Evolutionary conservation across 2,113 vertebrate species (phyloP).

Genomic region (Lasiurus borealis): DNA sequence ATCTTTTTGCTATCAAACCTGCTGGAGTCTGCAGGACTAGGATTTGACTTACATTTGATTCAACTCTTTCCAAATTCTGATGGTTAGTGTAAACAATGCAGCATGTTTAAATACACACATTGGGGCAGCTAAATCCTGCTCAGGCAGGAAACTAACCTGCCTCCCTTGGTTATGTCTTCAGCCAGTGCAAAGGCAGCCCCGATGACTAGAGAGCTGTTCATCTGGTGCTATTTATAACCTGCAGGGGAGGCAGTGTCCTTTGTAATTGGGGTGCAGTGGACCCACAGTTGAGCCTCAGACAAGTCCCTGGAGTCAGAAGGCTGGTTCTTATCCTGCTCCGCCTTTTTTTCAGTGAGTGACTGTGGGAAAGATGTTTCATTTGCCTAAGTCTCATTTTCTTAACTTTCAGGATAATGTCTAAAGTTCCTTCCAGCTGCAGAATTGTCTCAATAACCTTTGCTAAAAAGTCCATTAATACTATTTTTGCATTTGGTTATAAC

Average conservation of each 20-base stretch:
- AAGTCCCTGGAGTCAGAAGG: conserved; percentile 21
- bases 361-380: neutral
- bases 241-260: neutral
- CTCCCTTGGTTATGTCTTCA: conserved; percentile 19
- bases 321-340: neutral
- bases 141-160: conserved; percentile 57
- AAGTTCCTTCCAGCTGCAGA: neutral
- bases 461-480: neutral
- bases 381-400: conserved; percentile 52
- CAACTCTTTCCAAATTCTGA: neutral
- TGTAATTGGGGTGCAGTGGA: neutral
- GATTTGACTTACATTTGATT: conserved; percentile 52
- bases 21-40: neutral
- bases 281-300: neutral
- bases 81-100: conserved; percentile 73
- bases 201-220: neutral
- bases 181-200: conserved; percentile 50
- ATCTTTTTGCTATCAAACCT: neutral
- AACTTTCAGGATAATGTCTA: conserved; percentile 1
- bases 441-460: neutral
- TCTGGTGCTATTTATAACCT: neutral
- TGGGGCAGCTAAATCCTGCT: conserved; percentile 72
- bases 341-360: neutral
- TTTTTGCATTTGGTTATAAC: conserved; percentile 37
- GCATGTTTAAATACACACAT: conserved; percentile 79